Evolutionary conservation across 35 echinoderm and acorn worm genomes (phyloP), one percentile per base, ranked within the genome.

Genomic region (Antedon bifida): DNA sequence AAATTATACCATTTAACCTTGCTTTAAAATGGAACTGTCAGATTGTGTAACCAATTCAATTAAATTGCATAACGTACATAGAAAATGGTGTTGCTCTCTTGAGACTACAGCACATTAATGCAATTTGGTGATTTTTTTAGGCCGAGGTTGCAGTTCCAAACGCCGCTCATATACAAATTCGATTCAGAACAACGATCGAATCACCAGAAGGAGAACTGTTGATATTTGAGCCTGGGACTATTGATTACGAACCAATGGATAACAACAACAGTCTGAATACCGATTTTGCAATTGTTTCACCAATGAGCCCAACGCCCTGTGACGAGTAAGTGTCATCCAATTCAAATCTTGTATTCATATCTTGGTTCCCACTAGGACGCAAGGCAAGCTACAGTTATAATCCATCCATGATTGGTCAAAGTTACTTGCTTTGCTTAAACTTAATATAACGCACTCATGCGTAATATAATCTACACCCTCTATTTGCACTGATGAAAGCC

Each of bases 101-200:
- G n/a, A n/a, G n/a, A n/a, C n/a, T n/a, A n/a, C n/a, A n/a, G n/a
- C n/a, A n/a, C n/a, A 42, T 42, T 14, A 42, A 42, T 42, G 14
- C 38, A 42, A 7, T 42, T 42, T n/a, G n/a, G n/a, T n/a, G n/a
- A n/a, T n/a, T 7, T 7, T 42, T 42, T 2, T 64, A 64, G 51
- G 51, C 10, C 26, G 10, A 12, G 26, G 26, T 64, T 8, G 10
- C 88, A 28, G 82, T 87, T 26, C 31, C 77, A 31, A 75, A 45
- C 19, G 83, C 79, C 75, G 91, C 87, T 14, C 75, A 82, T 19
- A 46, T 93, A 30, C 75, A 93, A 34, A 84, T 93, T 13, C 73
- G 87, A 33, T 93, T 89, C 84, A 34, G 85, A 56, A 93, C 91
- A 4, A 77, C 73, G 32, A 88, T 93, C n/a, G 84, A 87, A 26